phyloP scores from a whole-genome alignment of 2,797 vertebrate species.

The Aldrovandia affinis region DNA sequence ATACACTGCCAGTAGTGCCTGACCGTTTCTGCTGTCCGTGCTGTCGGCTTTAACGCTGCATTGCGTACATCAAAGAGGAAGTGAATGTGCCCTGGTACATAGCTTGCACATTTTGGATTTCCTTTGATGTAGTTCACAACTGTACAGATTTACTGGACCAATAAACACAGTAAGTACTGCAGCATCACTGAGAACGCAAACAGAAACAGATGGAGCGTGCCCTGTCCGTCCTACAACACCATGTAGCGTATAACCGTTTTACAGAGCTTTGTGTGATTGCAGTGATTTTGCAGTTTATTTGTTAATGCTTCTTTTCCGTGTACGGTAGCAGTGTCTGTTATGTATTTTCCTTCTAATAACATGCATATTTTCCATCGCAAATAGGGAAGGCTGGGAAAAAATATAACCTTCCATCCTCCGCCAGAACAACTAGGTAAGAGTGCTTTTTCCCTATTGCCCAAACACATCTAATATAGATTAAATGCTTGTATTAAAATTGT shows the following conservation, averaged over 20 bases:
- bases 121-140: slow-evolving; percentile 29
- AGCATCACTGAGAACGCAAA: slow-evolving; percentile 29
- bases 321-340: slow-evolving; percentile 2
- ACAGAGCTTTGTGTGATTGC: background rate
- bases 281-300: background rate
- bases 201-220: slow-evolving; percentile 42
- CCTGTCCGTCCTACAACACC: slow-evolving; percentile 13
- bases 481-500: slow-evolving; percentile 2
- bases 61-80: slow-evolving; percentile 33
- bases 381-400: slow-evolving; percentile 62
- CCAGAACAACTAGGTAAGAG: slow-evolving; percentile 62
- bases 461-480: background rate
- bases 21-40: background rate
- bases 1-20: slow-evolving; percentile 26
- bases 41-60: slow-evolving; percentile 35
- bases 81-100: slow-evolving; percentile 24
- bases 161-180: slow-evolving; percentile 45
- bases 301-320: slow-evolving; percentile 8
- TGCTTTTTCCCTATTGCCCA: background rate
- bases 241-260: slow-evolving; percentile 29
- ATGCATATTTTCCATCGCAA: slow-evolving; percentile 36
- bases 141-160: slow-evolving; percentile 42
- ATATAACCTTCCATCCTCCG: slow-evolving; percentile 50
- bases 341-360: slow-evolving; percentile 20
- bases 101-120: slow-evolving; percentile 16